phyloP scores from a whole-genome alignment of 2,113 vertebrate species.

The Entelurus aequoreus region DNA sequence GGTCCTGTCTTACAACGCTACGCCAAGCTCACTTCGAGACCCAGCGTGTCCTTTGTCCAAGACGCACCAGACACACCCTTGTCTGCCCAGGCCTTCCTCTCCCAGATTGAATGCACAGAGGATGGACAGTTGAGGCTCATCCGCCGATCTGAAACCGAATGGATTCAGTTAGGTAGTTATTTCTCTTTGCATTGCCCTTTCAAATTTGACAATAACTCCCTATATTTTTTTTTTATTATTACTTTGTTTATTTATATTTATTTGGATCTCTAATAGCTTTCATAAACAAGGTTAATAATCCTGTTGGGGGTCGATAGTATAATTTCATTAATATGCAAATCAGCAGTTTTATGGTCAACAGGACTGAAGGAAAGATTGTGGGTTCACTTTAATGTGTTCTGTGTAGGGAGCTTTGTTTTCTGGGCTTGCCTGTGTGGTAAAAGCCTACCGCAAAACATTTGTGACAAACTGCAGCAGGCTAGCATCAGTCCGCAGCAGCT shows the following conservation, averaged over 20 bases:
- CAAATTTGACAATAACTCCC: background rate
- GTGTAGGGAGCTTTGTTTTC: conserved; percentile 88
- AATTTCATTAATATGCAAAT: too few species aligned
- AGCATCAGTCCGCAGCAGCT: conserved; percentile 86
- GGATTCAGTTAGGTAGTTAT: conserved; percentile 66
- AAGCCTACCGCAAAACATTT: conserved; percentile 77
- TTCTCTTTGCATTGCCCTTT: background rate
- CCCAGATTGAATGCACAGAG: conserved; percentile 79
- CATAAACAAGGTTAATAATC: background rate
- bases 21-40: conserved; percentile 69
- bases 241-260: too few species aligned
- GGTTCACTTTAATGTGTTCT: conserved; percentile 16
- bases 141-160: conserved; percentile 55
- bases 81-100: conserved; percentile 81
- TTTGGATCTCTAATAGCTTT: too few species aligned
- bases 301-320: too few species aligned
- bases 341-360: too few species aligned
- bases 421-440: conserved; percentile 89
- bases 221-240: too few species aligned
- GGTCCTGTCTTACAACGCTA: conserved; percentile 79
- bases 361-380: background rate
- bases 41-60: conserved; percentile 75
- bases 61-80: conserved; percentile 62
- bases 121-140: conserved; percentile 72
- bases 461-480: conserved; percentile 78